A percentile compares a stretch with the other conserved stretches of the same genome.
phyloP scores from a whole-genome alignment of 1,140 invertebrate genomes.

The Pseudobourletiella spinata region DNA sequence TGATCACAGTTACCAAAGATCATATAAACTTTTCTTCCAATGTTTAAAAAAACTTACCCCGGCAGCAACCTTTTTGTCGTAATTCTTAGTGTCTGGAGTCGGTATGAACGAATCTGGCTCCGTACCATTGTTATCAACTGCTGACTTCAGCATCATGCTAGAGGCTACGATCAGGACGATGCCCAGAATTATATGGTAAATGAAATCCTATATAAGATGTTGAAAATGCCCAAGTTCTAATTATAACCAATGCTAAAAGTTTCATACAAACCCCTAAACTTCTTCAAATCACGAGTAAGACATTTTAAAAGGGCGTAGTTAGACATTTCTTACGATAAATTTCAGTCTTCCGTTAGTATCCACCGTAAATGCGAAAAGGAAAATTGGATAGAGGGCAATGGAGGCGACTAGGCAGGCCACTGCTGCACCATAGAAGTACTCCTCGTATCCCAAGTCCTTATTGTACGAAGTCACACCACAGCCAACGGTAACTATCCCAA shows the following conservation, averaged over 20 bases:
- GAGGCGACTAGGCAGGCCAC: not conserved
- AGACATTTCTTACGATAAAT: slow-evolving; percentile 9
- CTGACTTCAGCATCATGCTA: slow-evolving; percentile 10
- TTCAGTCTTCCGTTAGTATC: not conserved
- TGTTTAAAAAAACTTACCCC: not conserved
- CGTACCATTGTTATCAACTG: not conserved
- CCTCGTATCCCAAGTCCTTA: not conserved
- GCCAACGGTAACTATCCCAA: slow-evolving; percentile 10
- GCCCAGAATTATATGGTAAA: slow-evolving; percentile 15
- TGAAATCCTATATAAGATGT: slow-evolving; percentile 14
- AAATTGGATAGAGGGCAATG: not conserved
- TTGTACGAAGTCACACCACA: not conserved
- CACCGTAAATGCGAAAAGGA: not conserved
- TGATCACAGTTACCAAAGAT: no score
- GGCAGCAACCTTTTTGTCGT: not conserved
- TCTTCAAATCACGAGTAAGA: no score
- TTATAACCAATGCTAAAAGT: no score
- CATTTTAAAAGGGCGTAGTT: no score
- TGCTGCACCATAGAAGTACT: not conserved
- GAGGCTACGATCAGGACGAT: slow-evolving; percentile 13
- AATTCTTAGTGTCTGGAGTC: not conserved
- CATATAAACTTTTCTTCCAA: not conserved
- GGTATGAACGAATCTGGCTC: not conserved
- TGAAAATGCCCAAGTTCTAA: no score
- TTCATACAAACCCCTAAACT: no score